Evolutionary conservation across 2,888 invertebrate genomes (phyloP), one percentile per base, ranked within the genome.

Genomic region (Osedax fenrisi): DNA sequence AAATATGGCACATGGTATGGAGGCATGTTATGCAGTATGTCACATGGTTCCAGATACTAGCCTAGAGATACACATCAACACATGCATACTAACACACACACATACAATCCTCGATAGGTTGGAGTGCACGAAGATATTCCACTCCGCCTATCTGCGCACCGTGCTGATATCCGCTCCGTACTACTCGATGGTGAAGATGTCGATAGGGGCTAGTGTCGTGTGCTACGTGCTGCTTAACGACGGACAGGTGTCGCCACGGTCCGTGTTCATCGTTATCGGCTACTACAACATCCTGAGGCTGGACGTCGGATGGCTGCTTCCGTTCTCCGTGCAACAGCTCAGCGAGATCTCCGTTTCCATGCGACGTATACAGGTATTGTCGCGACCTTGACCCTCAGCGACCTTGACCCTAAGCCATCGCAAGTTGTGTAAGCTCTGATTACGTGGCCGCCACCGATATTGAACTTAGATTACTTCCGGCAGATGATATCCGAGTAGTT

Each of bases 221-320:
- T 88, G 90, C 0, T 92, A 89, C 81, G 90, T 90, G 13, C 85
- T 92, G 0, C 85, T 86, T 26, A 10, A 24, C 13, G 89, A 89
- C 10, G 86, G 88, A 79, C 81, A 85, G 2, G 86, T 93, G 77
- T 89, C 90, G 0, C 90, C 92, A 0, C 90, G 90, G 78, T 76
- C 73, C 2, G 80, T 81, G n/a, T 83, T 82, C 76, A 91, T 93
- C 75, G 88, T 93, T 69, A 90, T 92, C n/a, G 90, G 92, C 5
- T 90, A 93, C 83, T 94, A 92, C 86, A 92, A 91, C 81, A 90
- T 92, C 75, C 86, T 94, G 76, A 87, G 92, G 27, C 89, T 90
- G 41, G 41, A 41, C 41, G 41, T 41, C 10, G 41, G 41, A 5
- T 41, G 41, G 41, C 41, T 41, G 41, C 41, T 41, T 5, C 41